Conservation (phyloP, 2,888 invertebrate genomes). For the Liopterus haemorrhoidalis region DNA sequence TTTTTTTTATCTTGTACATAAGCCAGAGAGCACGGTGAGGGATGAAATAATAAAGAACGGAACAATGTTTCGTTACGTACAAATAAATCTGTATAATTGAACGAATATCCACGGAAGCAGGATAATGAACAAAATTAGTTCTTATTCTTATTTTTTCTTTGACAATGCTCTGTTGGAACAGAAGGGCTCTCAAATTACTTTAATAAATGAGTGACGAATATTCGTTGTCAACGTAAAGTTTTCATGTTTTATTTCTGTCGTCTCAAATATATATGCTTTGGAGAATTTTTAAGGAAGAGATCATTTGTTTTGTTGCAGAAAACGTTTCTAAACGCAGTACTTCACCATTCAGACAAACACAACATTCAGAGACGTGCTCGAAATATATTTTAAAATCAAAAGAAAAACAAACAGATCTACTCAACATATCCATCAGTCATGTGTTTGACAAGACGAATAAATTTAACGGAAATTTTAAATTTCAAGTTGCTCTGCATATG, state of each 20-base stretch:
- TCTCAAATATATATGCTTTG: slow-evolving; percentile 17
- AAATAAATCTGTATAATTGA: not conserved
- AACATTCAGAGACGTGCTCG: too few species aligned
- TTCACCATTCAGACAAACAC: slow-evolving; percentile 21
- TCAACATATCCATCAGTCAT: too few species aligned
- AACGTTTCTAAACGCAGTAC: slow-evolving; percentile 19
- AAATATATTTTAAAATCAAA: too few species aligned
- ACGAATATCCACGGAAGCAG: not conserved
- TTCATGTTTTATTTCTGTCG: slow-evolving; percentile 15
- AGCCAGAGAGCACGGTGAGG: not conserved
- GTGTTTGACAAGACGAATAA: too few species aligned
- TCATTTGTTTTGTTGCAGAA: slow-evolving; percentile 20
- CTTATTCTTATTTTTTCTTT: slow-evolving; percentile 19
- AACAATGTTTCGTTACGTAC: too few species aligned
- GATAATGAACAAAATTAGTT: slow-evolving; percentile 23
- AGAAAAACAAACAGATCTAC: too few species aligned
- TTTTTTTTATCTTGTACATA: not conserved
- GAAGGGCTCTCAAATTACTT: slow-evolving; percentile 20
- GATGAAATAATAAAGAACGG: not conserved
- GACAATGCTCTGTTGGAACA: slow-evolving; percentile 13
- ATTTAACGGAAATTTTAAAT: too few species aligned
- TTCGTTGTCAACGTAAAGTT: slow-evolving; percentile 18
- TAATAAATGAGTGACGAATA: slow-evolving; percentile 22
- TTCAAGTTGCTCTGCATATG: too few species aligned
- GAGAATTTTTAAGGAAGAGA: slow-evolving; percentile 20